phyloP scores from a whole-genome alignment of 2,888 invertebrate species.

The Hemistola chrysoprasaria region DNA sequence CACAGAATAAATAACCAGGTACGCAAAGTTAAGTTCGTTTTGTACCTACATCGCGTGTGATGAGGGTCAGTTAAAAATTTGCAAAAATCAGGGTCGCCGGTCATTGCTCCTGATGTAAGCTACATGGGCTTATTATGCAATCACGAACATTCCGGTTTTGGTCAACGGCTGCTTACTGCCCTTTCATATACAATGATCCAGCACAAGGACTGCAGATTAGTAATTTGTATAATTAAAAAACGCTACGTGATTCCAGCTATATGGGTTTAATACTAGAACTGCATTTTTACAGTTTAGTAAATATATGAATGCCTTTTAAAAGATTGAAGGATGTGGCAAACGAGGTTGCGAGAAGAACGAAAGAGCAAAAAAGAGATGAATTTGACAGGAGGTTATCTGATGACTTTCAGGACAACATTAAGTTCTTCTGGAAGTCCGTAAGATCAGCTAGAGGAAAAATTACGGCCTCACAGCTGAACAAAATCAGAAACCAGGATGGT shows the following conservation, averaged over 20 bases:
- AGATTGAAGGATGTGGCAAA: no score
- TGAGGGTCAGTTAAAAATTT: slow-evolving; percentile 31
- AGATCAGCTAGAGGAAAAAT: no score
- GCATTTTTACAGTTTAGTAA: neutral
- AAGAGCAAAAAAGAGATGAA: no score
- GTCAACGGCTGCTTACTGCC: slow-evolving; percentile 30
- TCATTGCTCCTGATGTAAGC: slow-evolving; percentile 55
- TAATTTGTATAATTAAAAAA: neutral
- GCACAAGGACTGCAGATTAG: slow-evolving; percentile 25
- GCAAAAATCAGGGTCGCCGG: slow-evolving; percentile 58
- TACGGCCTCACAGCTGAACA: no score
- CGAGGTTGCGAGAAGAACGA: no score
- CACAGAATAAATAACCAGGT: no score
- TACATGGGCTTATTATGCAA: slow-evolving; percentile 64
- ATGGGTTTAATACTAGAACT: slow-evolving; percentile 3
- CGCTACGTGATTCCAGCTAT: neutral
- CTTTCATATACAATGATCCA: slow-evolving; percentile 46
- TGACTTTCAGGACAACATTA: no score
- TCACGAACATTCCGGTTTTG: slow-evolving; percentile 55
- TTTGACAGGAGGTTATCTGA: no score
- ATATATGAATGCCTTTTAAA: no score
- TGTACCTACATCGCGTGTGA: slow-evolving; percentile 1
- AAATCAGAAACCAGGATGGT: no score
- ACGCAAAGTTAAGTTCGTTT: no score
- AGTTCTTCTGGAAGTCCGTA: no score